Base-by-base conservation (phyloP, 1,140 invertebrate species). In the Rhyzopertha dominica region DNA sequence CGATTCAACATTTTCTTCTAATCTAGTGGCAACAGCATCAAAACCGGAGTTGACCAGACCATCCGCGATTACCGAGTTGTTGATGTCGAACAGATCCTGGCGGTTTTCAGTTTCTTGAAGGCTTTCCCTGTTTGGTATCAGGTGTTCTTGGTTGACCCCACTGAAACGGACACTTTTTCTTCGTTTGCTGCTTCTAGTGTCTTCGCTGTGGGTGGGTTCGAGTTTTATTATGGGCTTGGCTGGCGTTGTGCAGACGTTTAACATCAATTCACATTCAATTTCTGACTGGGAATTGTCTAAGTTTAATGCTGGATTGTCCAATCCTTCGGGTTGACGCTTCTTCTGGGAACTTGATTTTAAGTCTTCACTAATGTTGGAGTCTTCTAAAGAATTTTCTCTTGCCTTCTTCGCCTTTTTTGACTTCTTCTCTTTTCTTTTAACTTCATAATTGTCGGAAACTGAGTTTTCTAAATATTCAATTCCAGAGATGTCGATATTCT, bases 401-500 rank as follows among this genome's bases (percentile, higher is more conserved):
- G 1, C 16, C 35, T 74, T 51, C 72, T 59, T 54, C 77, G 52
- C 40, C 77, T 63, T 56, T 82, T 80, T 62, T 82, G 82, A 16
- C 18, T 36, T 32, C 12, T 53, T 44, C 37, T 54, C 53, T 17
- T 45, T 47, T 22, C 38, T 46, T 29, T 46, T 46, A 1, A 50
- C 43, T 45, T 50, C 36, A 26, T 32, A 45, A 13, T 18, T 39
- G 18, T 40, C 18, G 5, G 5, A n/a, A n/a, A n/a, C n/a, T n/a
- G n/a, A n/a, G n/a, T n/a, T n/a, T n/a, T n/a, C n/a, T n/a, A n/a
- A n/a, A n/a, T n/a, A n/a, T n/a, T n/a, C n/a, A n/a, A n/a, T n/a
- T n/a, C n/a, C n/a, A n/a, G n/a, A n/a, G n/a, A n/a, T n/a, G n/a
- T n/a, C n/a, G n/a, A n/a, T n/a, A n/a, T 9, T 41, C 26, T 9